Evolutionary conservation across 2,113 vertebrate species (phyloP).

Genomic region (Amazona guildingii): DNA sequence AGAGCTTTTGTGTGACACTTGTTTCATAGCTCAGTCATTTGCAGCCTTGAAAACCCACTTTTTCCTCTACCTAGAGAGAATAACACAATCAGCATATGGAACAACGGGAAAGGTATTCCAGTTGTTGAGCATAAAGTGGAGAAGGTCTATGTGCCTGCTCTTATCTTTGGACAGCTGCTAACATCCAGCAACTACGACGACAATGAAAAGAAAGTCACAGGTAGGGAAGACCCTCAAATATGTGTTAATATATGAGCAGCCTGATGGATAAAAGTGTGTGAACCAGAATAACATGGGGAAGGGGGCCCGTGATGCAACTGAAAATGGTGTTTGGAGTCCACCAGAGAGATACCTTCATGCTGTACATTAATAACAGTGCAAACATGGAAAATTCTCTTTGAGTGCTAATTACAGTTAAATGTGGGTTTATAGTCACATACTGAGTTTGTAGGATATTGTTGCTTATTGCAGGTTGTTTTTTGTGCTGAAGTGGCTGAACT

Average conservation of each 20-base stretch:
- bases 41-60: not conserved
- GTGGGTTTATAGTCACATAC: not conserved
- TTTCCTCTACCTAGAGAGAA: slow-evolving; percentile 83
- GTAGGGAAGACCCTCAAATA: slow-evolving; percentile 69
- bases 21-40: not conserved
- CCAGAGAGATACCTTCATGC: not conserved
- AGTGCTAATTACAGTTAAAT: not conserved
- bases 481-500: not conserved
- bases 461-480: not conserved
- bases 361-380: not conserved
- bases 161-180: slow-evolving; percentile 97
- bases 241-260: not conserved
- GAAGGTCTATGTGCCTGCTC: slow-evolving; percentile 96
- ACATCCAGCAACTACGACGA: slow-evolving; percentile 98
- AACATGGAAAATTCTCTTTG: not conserved
- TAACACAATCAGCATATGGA: slow-evolving; percentile 93
- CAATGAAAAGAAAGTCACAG: slow-evolving; percentile 96
- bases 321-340: accelerated
- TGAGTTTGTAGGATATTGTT: not conserved
- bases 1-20: not conserved
- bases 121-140: slow-evolving; percentile 97
- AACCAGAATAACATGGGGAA: not conserved
- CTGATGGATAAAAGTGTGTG: not conserved
- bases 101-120: slow-evolving; percentile 97
- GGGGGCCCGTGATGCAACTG: accelerated